Evolutionary conservation across 2,888 invertebrate species (phyloP).

Genomic region (Marronus borbonicus): DNA sequence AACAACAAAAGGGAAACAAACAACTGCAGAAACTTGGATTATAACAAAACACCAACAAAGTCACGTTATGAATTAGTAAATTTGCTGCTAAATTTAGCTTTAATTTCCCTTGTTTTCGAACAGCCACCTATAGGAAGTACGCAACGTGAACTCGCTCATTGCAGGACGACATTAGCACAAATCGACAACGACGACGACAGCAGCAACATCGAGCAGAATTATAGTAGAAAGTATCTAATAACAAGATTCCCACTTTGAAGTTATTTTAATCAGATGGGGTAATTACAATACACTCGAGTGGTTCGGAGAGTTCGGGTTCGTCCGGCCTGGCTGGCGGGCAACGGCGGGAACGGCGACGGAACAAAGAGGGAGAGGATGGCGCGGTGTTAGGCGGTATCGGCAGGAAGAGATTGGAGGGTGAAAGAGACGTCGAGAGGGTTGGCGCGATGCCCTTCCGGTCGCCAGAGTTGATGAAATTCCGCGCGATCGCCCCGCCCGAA

Average conservation of each 20-base stretch:
- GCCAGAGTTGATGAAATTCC: constrained; percentile 75
- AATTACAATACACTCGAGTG: constrained; percentile 68
- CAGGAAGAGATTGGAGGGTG: constrained; percentile 51
- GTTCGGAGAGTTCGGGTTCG: constrained; percentile 55
- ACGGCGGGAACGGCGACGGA: constrained; percentile 49
- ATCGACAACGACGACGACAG: constrained; percentile 20
- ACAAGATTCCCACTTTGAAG: constrained; percentile 70
- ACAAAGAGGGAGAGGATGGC: constrained; percentile 62
- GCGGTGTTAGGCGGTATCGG: constrained; percentile 54
- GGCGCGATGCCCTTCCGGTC: constrained; percentile 77
- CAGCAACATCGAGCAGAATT: constrained; percentile 39
- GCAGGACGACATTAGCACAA: background rate
- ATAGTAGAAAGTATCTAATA: constrained; percentile 63
- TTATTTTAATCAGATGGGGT: constrained; percentile 68
- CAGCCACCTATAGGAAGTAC: background rate
- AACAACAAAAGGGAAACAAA: too few species aligned
- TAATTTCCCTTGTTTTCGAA: background rate
- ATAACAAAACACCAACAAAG: too few species aligned
- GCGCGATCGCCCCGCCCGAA: constrained; percentile 68
- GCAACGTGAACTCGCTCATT: background rate
- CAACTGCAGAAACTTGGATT: too few species aligned
- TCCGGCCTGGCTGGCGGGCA: constrained; percentile 50
- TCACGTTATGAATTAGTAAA: too few species aligned
- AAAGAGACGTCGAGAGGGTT: constrained; percentile 68
- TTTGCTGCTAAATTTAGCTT: too few species aligned